A percentile compares a stretch with the other conserved stretches of the same genome.
phyloP scores from a whole-genome alignment of 2,113 vertebrate species.

The Pluvialis apricaria region DNA sequence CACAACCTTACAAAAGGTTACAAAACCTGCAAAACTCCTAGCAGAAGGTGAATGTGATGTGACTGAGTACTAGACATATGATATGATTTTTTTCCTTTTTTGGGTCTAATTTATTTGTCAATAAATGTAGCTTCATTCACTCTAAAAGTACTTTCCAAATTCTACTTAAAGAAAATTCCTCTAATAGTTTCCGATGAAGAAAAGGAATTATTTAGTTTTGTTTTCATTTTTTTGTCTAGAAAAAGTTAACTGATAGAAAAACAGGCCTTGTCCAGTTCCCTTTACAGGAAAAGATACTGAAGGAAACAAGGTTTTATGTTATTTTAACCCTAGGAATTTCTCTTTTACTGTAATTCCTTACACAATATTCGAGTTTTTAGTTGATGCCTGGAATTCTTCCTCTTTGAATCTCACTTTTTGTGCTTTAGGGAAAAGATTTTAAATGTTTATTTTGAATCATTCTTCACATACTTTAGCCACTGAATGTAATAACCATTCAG shows the following conservation, averaged over 20 bases:
- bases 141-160: background rate
- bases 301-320: background rate
- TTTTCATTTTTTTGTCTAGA: background rate
- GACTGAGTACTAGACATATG: background rate
- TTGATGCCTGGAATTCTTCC: background rate
- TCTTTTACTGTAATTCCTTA: background rate
- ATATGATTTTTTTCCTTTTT: background rate
- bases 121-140: background rate
- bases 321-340: background rate
- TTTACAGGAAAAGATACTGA: background rate
- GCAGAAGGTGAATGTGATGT: background rate
- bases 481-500: background rate
- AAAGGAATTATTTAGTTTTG: background rate
- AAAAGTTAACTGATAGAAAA: background rate
- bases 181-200: background rate
- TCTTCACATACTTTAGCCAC: background rate
- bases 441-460: background rate
- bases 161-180: background rate
- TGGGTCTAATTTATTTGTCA: background rate
- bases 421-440: background rate
- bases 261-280: rapidly evolving
- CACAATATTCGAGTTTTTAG: background rate
- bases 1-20: background rate
- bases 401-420: background rate
- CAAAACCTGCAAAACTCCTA: background rate